These are phyloP conservation scores for Strix aluco DNA, from an alignment of 2,113 vertebrate genomes.

Conservation along the genomic window DNA sequence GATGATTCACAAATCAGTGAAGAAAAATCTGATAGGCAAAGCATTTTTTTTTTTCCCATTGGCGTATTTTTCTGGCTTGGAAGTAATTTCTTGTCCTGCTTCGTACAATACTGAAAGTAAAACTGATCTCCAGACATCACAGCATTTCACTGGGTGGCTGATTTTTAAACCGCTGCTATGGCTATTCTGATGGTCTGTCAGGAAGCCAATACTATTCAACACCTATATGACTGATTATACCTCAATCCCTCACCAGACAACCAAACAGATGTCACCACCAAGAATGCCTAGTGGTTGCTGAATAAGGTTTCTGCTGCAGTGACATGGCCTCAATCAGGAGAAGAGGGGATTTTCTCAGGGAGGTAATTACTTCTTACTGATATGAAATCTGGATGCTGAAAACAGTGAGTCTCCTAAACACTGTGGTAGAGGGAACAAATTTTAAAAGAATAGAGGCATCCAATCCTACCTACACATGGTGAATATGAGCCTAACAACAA, in stretches of 20 bases:
- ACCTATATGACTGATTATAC: constrained; percentile 62
- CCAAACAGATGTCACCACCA: constrained; percentile 64
- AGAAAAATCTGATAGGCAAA: not conserved
- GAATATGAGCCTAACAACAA: constrained; percentile 1
- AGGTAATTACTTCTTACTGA: constrained; percentile 46
- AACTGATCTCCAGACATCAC: not conserved
- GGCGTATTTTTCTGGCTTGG: not conserved
- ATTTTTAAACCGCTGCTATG: constrained; percentile 17
- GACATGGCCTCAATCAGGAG: constrained; percentile 16
- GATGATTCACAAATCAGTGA: not conserved
- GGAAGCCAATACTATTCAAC: constrained; percentile 59
- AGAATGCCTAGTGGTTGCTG: constrained; percentile 47
- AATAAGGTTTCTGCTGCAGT: constrained; percentile 50
- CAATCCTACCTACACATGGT: not conserved
- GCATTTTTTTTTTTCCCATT: fast-evolving
- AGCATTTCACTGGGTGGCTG: not conserved
- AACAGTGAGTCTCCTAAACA: not conserved
- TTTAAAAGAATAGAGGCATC: not conserved
- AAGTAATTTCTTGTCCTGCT: not conserved
- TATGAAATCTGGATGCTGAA: constrained; percentile 38
- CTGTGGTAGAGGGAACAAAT: not conserved
- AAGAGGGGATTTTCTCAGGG: constrained; percentile 24
- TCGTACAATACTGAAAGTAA: not conserved
- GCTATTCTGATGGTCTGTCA: constrained; percentile 35
- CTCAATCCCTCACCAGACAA: constrained; percentile 52